phyloP scores from a whole-genome alignment of 2,888 invertebrate species.

The Shargacucullia verbasci region DNA sequence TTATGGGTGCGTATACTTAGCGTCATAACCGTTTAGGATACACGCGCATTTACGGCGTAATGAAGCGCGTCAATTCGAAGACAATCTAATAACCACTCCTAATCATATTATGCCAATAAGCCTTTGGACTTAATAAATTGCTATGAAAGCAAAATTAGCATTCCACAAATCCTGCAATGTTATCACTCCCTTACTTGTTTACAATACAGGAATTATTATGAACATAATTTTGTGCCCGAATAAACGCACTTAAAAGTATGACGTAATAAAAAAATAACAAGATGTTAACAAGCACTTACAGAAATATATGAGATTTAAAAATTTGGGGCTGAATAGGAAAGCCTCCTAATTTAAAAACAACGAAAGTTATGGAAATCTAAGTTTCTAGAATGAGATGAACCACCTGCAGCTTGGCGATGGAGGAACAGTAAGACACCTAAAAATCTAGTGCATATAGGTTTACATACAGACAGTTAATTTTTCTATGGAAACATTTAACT shows the following conservation, averaged over 20 bases:
- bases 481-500: constrained; percentile 53
- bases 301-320: constrained; percentile 54
- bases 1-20: no score
- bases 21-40: neutral
- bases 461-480: constrained; percentile 33
- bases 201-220: constrained; percentile 53
- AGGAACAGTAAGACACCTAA: constrained; percentile 48
- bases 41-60: neutral
- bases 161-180: constrained; percentile 38
- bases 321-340: constrained; percentile 45
- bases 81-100: constrained; percentile 2
- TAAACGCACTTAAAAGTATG: constrained; percentile 63
- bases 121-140: neutral
- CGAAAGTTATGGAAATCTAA: constrained; percentile 44
- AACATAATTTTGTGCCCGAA: constrained; percentile 68
- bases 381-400: constrained; percentile 50
- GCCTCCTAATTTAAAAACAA: constrained; percentile 47
- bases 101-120: neutral
- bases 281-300: constrained; percentile 67
- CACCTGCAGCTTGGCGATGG: constrained; percentile 53
- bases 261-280: constrained; percentile 66
- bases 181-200: constrained; percentile 49
- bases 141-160: constrained; percentile 20
- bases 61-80: constrained; percentile 9
- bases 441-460: constrained; percentile 52